A percentile compares a stretch with the other conserved stretches of the same genome.
These are phyloP conservation scores for Brachionus rotundiformis DNA, from an alignment of 1,140 invertebrate species.

Conservation along the genomic window DNA sequence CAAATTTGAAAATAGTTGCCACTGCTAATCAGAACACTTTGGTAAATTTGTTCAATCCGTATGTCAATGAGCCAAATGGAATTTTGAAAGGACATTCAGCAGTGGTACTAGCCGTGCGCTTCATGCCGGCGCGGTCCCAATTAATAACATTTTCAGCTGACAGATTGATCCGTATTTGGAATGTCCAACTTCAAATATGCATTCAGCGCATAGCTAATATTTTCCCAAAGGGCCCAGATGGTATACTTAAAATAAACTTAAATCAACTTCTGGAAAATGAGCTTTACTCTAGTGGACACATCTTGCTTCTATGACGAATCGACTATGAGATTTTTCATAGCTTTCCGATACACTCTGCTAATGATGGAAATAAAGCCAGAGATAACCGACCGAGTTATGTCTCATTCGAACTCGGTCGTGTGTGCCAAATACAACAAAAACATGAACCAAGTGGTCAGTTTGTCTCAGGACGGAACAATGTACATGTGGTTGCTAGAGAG, in stretches of 20 bases:
- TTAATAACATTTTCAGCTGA: conserved; percentile 64
- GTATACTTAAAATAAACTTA: too few relatives aligned
- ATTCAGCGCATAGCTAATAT: conserved; percentile 55
- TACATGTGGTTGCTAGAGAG: conserved; percentile 64
- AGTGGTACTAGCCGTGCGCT: conserved; percentile 61
- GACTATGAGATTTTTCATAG: conserved; percentile 58
- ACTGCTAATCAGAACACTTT: conserved; percentile 50
- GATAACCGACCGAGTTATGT: conserved; percentile 59
- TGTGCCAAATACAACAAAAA: conserved; percentile 59
- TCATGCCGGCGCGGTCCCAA: conserved; percentile 59
- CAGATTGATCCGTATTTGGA: conserved; percentile 64
- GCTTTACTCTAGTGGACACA: conserved; percentile 58
- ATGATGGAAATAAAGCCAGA: conserved; percentile 63
- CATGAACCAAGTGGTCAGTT: conserved; percentile 62
- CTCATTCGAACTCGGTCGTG: conserved; percentile 63
- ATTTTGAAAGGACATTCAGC: conserved; percentile 63
- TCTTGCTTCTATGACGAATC: conserved; percentile 60
- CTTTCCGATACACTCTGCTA: conserved; percentile 61
- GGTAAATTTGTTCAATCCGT: conserved; percentile 46
- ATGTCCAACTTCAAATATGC: conserved; percentile 61
- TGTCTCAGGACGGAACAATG: conserved; percentile 61
- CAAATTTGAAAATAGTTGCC: conserved; percentile 42
- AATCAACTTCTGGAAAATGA: too few relatives aligned
- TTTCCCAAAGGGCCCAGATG: conserved; percentile 64
- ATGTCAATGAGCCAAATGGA: conserved; percentile 43